Evolutionary conservation across 64 coral and sea anemone genomes (phyloP), one percentile per base, ranked within the genome.

Genomic region (Pachyseris speciosa): DNA sequence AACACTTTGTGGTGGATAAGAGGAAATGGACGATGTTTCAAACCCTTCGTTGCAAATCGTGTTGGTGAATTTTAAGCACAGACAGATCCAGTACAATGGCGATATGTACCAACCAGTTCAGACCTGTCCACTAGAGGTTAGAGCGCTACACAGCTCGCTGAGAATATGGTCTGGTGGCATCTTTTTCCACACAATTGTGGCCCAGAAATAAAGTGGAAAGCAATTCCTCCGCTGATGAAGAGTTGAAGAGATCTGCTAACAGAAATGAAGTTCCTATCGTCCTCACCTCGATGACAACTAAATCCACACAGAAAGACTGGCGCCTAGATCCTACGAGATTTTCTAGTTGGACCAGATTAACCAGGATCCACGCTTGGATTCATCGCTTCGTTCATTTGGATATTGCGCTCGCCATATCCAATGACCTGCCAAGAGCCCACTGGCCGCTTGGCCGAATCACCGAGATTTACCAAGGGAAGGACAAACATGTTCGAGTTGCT

Each of bases 1-100:
- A 85, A 85, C 45, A 69, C 84, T 15, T 52, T 92, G 51, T 85
- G 90, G 80, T 92, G 90, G 90, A 67, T 63, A 33, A 37, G 80
- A 28, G 24, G 80, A 29, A 64, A 51, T 12, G 75, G 90, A 36
- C 63, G 90, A 64, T 55, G 44, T 27, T 85, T 74, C 69, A 85
- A 86, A 47, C 81, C 90, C 28, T 91, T 91, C 36, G 76, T 91
- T 16, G 61, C 75, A 26, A 83, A 83, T 51, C 58, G 64, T 12
- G 71, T 83, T 25, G 89, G 88, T 3, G 88, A 90, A 81, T 67
- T 90, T 37, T 74, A 90, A 32, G 37, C 43, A 2, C 27, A 63
- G 26, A 85, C 61, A 28, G 58, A 92, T 24, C 81, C 90, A 19
- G 24, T 10, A 24, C 75, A 83, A 42, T 83, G 89, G 89, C 48